Conservation (phyloP, 2,888 invertebrate genomes). For the Andrena bucephala region DNA sequence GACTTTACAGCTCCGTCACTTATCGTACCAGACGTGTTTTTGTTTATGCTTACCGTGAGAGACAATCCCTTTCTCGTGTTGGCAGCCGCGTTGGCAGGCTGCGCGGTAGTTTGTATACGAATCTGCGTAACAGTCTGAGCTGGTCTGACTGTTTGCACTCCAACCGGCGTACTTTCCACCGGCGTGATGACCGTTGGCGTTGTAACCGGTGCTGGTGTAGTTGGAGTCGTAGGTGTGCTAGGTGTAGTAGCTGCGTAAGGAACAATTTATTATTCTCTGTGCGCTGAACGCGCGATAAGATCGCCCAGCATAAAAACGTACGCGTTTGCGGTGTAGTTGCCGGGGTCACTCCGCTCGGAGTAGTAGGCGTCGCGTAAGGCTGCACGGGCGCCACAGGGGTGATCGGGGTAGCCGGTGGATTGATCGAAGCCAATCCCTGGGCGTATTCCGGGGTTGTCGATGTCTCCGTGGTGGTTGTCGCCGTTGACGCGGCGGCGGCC, state of each 20-base stretch:
- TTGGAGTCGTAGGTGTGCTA: constrained; percentile 78
- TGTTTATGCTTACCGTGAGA: constrained; percentile 87
- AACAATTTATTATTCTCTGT: constrained; percentile 19
- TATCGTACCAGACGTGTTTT: neutral
- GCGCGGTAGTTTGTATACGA: constrained; percentile 85
- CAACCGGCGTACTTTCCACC: constrained; percentile 79
- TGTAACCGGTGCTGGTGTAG: constrained; percentile 76
- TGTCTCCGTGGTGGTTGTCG: constrained; percentile 79
- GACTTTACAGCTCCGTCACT: neutral
- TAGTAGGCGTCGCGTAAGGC: constrained; percentile 78
- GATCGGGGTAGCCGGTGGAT: constrained; percentile 85
- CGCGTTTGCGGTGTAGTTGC: constrained; percentile 76
- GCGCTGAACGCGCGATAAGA: neutral
- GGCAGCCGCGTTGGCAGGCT: constrained; percentile 84
- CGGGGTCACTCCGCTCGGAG: constrained; percentile 77
- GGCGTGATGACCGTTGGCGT: constrained; percentile 78
- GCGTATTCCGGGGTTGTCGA: constrained; percentile 93
- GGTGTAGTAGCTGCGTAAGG: constrained; percentile 76
- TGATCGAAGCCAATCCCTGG: constrained; percentile 90
- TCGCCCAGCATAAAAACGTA: constrained; percentile 61
- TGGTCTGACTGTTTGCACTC: constrained; percentile 82
- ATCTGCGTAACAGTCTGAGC: constrained; percentile 86
- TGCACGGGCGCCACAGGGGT: constrained; percentile 69
- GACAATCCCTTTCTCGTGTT: constrained; percentile 89
- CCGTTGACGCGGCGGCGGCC: constrained; percentile 78